Evolutionary conservation across 1,140 invertebrate species (phyloP), one percentile per base, ranked within the genome.

Genomic region (Cheumatopsyche charites): DNA sequence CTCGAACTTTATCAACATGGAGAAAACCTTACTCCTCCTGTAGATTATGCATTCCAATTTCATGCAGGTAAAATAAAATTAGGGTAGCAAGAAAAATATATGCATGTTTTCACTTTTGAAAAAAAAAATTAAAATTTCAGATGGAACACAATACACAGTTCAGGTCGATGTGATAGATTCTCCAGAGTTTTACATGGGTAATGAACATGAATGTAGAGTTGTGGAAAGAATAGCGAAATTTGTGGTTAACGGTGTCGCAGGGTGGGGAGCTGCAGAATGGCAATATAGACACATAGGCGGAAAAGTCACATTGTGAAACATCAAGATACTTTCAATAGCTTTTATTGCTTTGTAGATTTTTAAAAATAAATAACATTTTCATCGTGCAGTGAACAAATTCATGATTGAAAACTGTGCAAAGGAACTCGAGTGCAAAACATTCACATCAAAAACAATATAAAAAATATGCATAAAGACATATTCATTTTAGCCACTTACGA

Each of bases 251-350:
- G 89, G 88, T 0, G 75, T 88, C 0, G 84, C 84, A 75, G 90
- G 90, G 0, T 87, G 87, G 82, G 90, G 90, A 15, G 86, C 88
- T 70, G 86, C 87, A 1, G 90, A 91, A 80, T 91, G 89, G 87
- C 84, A 88, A 61, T 91, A 90, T 78, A 84, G 87, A 70, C 86
- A 89, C 78, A 72, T 81, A 25, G 67, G 65, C 45, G 79, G 21
- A 36, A 62, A 26, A 62, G 13, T n/a, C 12, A 29, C 1, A 26
- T 26, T 26, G 26, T n/a, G 3, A 62, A 52, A 15, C 19, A 17
- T 15, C 15, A n/a, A n/a, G n/a, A 17, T 17, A 52, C 15, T 15
- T 52, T 5, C 19, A n/a, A n/a, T n/a, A n/a, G n/a, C n/a, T 55
- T 58, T 58, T 58, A 58, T 58, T 58, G 55, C 55, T 58, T 25